Evolutionary conservation across 1,140 invertebrate species (phyloP).

Genomic region (Mya arenaria): DNA sequence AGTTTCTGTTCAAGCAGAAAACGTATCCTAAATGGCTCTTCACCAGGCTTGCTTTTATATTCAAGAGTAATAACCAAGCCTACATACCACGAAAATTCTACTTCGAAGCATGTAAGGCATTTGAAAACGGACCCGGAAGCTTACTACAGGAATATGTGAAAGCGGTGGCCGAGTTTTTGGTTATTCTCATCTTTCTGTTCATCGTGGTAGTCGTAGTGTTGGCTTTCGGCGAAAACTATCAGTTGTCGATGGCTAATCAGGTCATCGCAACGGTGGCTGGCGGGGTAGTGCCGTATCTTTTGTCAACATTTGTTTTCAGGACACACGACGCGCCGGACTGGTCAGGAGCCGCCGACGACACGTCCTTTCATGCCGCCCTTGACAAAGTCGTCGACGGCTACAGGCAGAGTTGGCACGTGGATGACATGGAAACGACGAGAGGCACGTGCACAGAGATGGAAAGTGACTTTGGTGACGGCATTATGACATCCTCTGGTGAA

Average conservation of each 20-base stretch:
- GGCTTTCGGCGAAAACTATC: conserved; percentile 51
- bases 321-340: conserved; percentile 11
- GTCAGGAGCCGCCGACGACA: conserved; percentile 38
- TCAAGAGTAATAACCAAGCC: conserved; percentile 32
- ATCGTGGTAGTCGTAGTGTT: conserved; percentile 54
- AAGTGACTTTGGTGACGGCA: too few species aligned
- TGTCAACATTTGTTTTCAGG: conserved; percentile 39
- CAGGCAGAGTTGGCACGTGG: conserved; percentile 65
- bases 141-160: neutral
- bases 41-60: conserved; percentile 29
- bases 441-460: too few species aligned
- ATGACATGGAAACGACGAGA: conserved; percentile 63
- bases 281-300: conserved; percentile 54
- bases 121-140: conserved; percentile 31
- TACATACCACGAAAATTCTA: conserved; percentile 45
- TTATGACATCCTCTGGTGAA: too few species aligned
- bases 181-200: conserved; percentile 45
- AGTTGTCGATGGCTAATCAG: conserved; percentile 51
- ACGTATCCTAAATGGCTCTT: conserved; percentile 16
- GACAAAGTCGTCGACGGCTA: conserved; percentile 56
- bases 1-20: neutral
- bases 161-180: conserved; percentile 23
- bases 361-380: conserved; percentile 62
- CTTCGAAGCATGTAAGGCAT: conserved; percentile 30
- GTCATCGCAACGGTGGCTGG: conserved; percentile 53